Evolutionary conservation across 1,140 invertebrate species (phyloP).

Genomic region (Trissolcus basalis): DNA sequence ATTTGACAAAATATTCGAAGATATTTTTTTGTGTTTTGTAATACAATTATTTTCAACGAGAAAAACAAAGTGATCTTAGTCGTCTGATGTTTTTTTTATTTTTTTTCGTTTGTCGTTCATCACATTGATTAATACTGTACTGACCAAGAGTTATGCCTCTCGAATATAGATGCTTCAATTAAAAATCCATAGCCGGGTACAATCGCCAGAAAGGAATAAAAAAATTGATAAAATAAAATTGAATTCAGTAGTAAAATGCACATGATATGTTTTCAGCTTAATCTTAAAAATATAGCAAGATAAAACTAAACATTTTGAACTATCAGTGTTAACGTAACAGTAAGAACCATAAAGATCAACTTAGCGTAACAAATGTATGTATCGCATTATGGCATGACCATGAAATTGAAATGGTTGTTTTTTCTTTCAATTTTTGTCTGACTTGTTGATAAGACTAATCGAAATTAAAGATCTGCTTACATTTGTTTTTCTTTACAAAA

Average conservation of each 20-base stretch:
- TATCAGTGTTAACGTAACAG: constrained; percentile 10
- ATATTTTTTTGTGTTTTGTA: constrained; percentile 30
- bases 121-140: constrained; percentile 40
- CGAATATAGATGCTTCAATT: background rate
- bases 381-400: constrained; percentile 30
- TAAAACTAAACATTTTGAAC: constrained; percentile 11
- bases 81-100: background rate
- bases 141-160: constrained; percentile 31
- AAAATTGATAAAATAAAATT: constrained; percentile 12
- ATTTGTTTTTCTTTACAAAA: constrained; percentile 31
- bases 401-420: constrained; percentile 7
- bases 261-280: constrained; percentile 51
- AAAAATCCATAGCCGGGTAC: too few species aligned
- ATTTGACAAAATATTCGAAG: constrained; percentile 38
- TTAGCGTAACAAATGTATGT: constrained; percentile 19
- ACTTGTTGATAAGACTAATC: constrained; percentile 4
- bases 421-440: too few species aligned
- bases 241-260: constrained; percentile 27
- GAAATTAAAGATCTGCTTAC: constrained; percentile 7
- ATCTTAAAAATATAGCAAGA: constrained; percentile 33
- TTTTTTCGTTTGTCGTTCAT: constrained; percentile 14
- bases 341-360: constrained; percentile 1
- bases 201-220: background rate
- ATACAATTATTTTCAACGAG: background rate
- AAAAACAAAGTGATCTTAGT: background rate